These are phyloP conservation scores for Agelas oroides DNA, from an alignment of 37 sponge, comb jelly and placozoan genomes.

Conservation along the genomic window DNA sequence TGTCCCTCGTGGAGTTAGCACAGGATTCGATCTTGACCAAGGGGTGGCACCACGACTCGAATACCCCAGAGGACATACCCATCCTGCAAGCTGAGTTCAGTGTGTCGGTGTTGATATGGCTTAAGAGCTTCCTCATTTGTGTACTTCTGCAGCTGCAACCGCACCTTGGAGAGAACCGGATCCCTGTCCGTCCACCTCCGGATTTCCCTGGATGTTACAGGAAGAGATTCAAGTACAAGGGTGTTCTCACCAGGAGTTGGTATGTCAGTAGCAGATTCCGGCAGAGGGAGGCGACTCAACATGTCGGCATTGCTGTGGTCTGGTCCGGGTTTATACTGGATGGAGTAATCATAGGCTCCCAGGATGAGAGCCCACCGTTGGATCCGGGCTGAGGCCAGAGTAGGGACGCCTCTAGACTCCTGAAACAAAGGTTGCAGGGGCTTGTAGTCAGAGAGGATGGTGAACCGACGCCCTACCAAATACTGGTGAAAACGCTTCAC, in stretches of 20 bases:
- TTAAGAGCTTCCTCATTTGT: too few species aligned
- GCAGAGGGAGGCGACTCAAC: constrained; percentile 42
- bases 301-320: constrained; percentile 31
- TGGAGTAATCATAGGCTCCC: constrained; percentile 30
- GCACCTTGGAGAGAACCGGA: too few species aligned
- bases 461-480: constrained; percentile 7
- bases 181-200: not conserved
- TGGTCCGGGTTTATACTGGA: constrained; percentile 22
- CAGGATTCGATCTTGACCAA: too few species aligned
- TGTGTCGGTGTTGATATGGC: not conserved
- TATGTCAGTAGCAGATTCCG: constrained; percentile 15
- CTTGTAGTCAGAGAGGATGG: constrained; percentile 43
- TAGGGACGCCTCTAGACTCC: constrained; percentile 5
- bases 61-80: not conserved
- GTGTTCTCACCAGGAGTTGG: constrained; percentile 28
- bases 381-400: constrained; percentile 22
- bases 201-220: constrained; percentile 17
- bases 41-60: too few species aligned
- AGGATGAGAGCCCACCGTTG: constrained; percentile 50
- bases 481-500: constrained; percentile 47
- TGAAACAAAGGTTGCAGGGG: constrained; percentile 10
- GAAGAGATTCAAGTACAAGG: not conserved
- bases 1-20: too few species aligned
- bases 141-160: not conserved
- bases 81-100: not conserved